Percentiles rank a stretch among this genome's conserved stretches.
Evolutionary conservation across 23 tunicate genomes (phyloP).

Genomic region (Ascidia mentula): DNA sequence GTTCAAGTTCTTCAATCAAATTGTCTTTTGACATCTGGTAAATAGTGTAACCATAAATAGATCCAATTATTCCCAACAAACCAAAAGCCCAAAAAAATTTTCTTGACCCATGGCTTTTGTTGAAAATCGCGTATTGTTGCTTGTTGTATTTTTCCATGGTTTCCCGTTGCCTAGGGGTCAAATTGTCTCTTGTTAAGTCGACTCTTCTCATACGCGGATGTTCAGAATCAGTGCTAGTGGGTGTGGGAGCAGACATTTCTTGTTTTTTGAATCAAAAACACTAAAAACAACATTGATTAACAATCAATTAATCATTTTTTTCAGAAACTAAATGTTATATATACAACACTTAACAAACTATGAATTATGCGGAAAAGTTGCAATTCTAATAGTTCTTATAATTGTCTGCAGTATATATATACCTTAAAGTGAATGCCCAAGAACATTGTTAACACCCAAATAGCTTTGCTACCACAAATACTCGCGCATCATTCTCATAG

Average conservation of each 20-base stretch:
- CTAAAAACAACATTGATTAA: too few species aligned
- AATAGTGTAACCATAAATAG: slow-evolving; percentile 46
- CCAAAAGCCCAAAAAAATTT: slow-evolving; percentile 11
- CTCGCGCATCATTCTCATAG: too few species aligned
- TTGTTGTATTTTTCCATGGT: slow-evolving; percentile 38
- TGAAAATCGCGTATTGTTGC: slow-evolving; percentile 19
- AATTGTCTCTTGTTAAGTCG: slow-evolving; percentile 49
- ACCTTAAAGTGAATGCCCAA: too few species aligned
- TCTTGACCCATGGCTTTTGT: slow-evolving; percentile 1
- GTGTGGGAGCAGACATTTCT: slow-evolving; percentile 60
- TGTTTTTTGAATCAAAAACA: too few species aligned
- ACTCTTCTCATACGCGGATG: slow-evolving; percentile 48
- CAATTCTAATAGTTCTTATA: too few species aligned
- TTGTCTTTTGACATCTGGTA: slow-evolving; percentile 67
- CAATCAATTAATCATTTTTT: too few species aligned
- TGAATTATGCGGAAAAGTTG: too few species aligned
- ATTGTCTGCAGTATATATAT: too few species aligned
- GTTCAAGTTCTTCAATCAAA: slow-evolving; percentile 55
- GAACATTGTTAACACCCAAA: too few species aligned
- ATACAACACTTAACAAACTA: too few species aligned
- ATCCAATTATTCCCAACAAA: slow-evolving; percentile 23
- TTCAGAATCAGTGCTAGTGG: slow-evolving; percentile 25
- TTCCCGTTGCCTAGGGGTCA: slow-evolving; percentile 32
- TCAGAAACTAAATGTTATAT: too few species aligned
- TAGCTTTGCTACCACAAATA: too few species aligned